Base-by-base conservation (phyloP, 1,140 invertebrate genomes). In the Vanessa atalanta region DNA sequence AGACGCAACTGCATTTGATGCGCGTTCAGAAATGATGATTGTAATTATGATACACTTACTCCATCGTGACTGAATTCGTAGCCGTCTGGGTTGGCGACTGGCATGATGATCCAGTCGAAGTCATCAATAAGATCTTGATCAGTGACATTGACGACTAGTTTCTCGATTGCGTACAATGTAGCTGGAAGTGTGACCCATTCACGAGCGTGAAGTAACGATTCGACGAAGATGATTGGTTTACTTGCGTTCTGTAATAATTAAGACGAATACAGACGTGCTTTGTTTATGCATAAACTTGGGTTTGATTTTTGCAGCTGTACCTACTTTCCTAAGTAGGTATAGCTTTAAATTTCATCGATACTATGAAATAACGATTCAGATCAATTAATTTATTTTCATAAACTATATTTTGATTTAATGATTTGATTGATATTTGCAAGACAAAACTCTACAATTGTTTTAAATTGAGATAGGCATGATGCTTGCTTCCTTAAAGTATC, bases 151-250 rank as follows among this genome's bases (percentile, higher is more conserved):
- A 94, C 85, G 50, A 95, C 94, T 11, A 96, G 80, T 70, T 95
- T 94, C 60, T 95, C 88, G 12, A 96, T 94, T 12, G 96, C 94
- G 79, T 95, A 96, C 1, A 96, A 89, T 0, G 95, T 93, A 0
- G 94, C 93, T 9, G 95, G 93, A 14, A 95, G 94, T 0, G 95
- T 92, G 9, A 96, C 94, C 96, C 96, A 96, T 83, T 95, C 95
- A 9, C 94, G 86, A 11, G 94, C 93, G 83, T 94, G 84, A 88
- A 95, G 53, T 93, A 91, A 94, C 13, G 94, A 94, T 75, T 66
- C 94, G 12, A 81, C 50, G 14, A 83, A 65, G 91, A 94, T 79
- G 86, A 95, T 73, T 92, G 94, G 95, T 92, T 95, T 89, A n/a
- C n/a, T 70, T 16, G 4, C 26, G 31, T 78, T 70, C 66, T 74